Conservation (phyloP, 2,888 invertebrate species). For the Iselma pallidipennis region DNA sequence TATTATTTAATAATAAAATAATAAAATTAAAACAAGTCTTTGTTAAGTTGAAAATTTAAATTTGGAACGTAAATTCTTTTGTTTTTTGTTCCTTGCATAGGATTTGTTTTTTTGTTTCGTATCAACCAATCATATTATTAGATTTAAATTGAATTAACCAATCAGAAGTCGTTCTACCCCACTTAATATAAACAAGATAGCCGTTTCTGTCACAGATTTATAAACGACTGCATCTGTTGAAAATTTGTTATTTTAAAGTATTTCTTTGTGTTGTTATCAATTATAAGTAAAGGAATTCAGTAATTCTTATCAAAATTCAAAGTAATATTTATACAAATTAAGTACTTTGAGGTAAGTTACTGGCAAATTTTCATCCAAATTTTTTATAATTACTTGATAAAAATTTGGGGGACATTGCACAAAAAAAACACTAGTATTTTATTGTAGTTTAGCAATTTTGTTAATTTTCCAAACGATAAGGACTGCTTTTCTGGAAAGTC, state of each 20-base stretch:
- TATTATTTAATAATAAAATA: background rate
- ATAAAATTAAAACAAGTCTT: background rate
- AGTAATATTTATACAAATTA: background rate
- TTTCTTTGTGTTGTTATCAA: constrained; percentile 7
- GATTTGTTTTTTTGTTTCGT: background rate
- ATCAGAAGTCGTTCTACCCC: constrained; percentile 23
- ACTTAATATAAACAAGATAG: constrained; percentile 21
- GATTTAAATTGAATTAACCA: constrained; percentile 21
- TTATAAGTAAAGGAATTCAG: background rate
- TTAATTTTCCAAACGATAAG: too few species aligned
- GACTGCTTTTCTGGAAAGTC: too few species aligned
- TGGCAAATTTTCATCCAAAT: too few species aligned
- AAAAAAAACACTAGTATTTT: too few species aligned
- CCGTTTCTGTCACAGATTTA: constrained; percentile 34
- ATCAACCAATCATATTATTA: constrained; percentile 18
- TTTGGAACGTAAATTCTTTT: constrained; percentile 28
- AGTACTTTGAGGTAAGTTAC: too few species aligned
- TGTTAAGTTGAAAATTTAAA: constrained; percentile 28
- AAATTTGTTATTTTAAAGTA: constrained; percentile 9
- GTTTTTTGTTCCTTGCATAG: background rate
- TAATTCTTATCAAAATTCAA: background rate
- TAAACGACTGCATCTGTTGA: constrained; percentile 20
- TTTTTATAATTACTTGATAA: too few species aligned
- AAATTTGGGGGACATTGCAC: too few species aligned
- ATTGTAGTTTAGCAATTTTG: too few species aligned